Conservation (phyloP, 2,888 invertebrate species). For the Slavum lentiscoides region DNA sequence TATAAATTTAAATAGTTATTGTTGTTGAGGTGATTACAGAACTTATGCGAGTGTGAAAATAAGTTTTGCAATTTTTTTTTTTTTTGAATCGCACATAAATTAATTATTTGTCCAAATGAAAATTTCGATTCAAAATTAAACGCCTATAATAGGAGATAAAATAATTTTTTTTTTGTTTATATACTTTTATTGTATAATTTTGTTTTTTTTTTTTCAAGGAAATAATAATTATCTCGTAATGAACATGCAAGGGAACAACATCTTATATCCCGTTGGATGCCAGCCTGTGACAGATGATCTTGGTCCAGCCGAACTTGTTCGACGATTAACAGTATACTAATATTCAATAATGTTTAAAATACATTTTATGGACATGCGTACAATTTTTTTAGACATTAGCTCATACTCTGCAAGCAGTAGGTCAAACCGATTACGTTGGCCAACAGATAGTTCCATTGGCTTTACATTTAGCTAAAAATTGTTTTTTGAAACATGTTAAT, state of each 20-base stretch:
- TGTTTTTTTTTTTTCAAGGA: slow-evolving; percentile 13
- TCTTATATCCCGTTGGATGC: slow-evolving; percentile 92
- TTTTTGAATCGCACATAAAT: too few relatives aligned
- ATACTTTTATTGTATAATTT: neutral
- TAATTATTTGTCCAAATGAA: too few relatives aligned
- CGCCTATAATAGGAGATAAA: too few relatives aligned
- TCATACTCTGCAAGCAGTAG: slow-evolving; percentile 93
- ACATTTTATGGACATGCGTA: neutral
- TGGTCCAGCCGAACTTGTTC: slow-evolving; percentile 92
- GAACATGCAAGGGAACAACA: slow-evolving; percentile 60
- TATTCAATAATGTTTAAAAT: neutral
- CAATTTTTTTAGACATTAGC: slow-evolving; percentile 72
- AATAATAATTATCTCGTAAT: neutral
- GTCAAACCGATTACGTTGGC: slow-evolving; percentile 87
- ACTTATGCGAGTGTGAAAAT: too few relatives aligned
- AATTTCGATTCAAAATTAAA: too few relatives aligned
- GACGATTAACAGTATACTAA: slow-evolving; percentile 85
- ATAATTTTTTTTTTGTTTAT: too few relatives aligned
- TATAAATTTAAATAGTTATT: too few relatives aligned
- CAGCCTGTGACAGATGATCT: slow-evolving; percentile 92
- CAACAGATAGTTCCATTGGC: slow-evolving; percentile 90
- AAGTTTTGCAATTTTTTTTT: too few relatives aligned
- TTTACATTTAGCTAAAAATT: slow-evolving; percentile 88
- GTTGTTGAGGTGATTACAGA: too few relatives aligned
- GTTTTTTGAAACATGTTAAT: slow-evolving; percentile 85